Conservation (phyloP, 2,888 invertebrate species). For the Ectemnius continuus region DNA sequence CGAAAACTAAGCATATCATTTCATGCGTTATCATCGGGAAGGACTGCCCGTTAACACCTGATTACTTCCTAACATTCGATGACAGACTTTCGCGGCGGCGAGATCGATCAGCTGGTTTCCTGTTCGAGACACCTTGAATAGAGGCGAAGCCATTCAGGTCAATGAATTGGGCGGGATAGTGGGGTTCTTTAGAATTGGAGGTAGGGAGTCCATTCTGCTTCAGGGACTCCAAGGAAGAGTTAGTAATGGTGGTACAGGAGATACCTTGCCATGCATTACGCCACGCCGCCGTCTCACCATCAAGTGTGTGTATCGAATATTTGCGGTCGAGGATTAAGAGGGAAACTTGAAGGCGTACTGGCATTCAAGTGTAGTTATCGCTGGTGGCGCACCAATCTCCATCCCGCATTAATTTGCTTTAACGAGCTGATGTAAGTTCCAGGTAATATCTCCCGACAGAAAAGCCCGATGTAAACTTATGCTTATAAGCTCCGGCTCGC, state of each 20-base stretch:
- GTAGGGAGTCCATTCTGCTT: too few species aligned
- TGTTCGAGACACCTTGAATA: slow-evolving; percentile 46
- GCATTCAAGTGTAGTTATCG: too few species aligned
- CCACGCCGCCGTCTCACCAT: too few species aligned
- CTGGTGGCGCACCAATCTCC: not conserved
- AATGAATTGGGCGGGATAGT: slow-evolving; percentile 36
- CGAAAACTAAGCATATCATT: too few species aligned
- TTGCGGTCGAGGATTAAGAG: too few species aligned
- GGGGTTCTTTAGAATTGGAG: too few species aligned
- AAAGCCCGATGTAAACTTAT: not conserved
- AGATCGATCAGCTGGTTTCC: slow-evolving; percentile 35
- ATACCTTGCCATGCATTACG: too few species aligned
- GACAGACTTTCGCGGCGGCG: not conserved
- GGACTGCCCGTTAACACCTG: not conserved
- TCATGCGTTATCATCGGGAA: not conserved
- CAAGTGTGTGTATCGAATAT: too few species aligned
- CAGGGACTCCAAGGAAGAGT: too few species aligned
- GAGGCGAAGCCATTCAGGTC: slow-evolving; percentile 45
- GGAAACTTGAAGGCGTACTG: too few species aligned
- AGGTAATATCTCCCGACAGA: not conserved
- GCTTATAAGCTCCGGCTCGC: not conserved
- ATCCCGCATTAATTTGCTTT: not conserved
- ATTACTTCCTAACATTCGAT: not conserved
- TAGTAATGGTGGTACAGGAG: too few species aligned
- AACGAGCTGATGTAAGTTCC: not conserved